Evolutionary conservation across 2,888 invertebrate species (phyloP).

Genomic region (Scrobipalpa atriplicella): DNA sequence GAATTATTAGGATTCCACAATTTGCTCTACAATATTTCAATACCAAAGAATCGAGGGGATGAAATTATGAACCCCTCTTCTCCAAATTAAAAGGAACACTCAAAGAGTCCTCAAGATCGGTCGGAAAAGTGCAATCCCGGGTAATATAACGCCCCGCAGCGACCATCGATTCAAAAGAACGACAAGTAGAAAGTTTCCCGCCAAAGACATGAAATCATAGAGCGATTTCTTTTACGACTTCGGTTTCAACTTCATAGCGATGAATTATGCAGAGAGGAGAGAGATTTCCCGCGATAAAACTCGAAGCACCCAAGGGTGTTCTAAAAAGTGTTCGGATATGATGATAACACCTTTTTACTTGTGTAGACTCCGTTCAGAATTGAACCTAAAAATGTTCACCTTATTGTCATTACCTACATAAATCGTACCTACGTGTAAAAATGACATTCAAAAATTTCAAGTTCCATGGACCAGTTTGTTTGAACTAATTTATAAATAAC

Average conservation of each 20-base stretch:
- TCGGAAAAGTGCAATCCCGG: slow-evolving; percentile 47
- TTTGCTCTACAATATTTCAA: slow-evolving; percentile 3
- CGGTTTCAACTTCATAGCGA: slow-evolving; percentile 81
- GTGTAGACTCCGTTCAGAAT: slow-evolving; percentile 18
- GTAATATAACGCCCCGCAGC: slow-evolving; percentile 55
- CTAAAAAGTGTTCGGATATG: slow-evolving; percentile 73
- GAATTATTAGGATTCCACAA: background rate
- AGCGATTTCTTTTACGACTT: slow-evolving; percentile 82
- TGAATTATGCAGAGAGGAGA: slow-evolving; percentile 82
- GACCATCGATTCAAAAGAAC: slow-evolving; percentile 71
- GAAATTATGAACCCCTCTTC: slow-evolving; percentile 11
- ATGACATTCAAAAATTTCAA: too few relatives aligned
- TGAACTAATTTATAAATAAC: too few relatives aligned
- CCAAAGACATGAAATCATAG: slow-evolving; percentile 81
- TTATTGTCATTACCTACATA: too few relatives aligned
- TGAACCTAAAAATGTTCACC: background rate
- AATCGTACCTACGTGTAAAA: too few relatives aligned
- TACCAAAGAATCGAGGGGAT: slow-evolving; percentile 3
- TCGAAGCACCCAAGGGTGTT: slow-evolving; percentile 78
- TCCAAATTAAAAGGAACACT: slow-evolving; percentile 35
- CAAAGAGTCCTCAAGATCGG: slow-evolving; percentile 29
- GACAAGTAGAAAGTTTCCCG: slow-evolving; percentile 75
- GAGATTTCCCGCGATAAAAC: slow-evolving; percentile 80
- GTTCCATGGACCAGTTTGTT: too few relatives aligned
- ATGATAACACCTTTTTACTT: slow-evolving; percentile 52